phyloP scores from a whole-genome alignment of 1,140 invertebrate genomes.

The roundworm (Caenorhabditis elegans) region WBcel235 BX284604.4:5895501-5896000 shows the following conservation, averaged over 20 bases:
- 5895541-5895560: not conserved
- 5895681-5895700: not conserved
- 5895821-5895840: not conserved
- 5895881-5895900: too few species aligned
- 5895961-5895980: too few species aligned
- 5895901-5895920: too few species aligned
- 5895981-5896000: too few species aligned
- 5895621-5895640: not conserved
- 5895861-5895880: too few species aligned
- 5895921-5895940: too few species aligned
- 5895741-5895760: too few species aligned
- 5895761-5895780: not conserved
- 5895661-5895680: not conserved
- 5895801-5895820: not conserved
- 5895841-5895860: not conserved
- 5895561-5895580: not conserved
- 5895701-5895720: too few species aligned
- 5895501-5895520: not conserved
- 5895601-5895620: not conserved
- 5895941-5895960: too few species aligned
- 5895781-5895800: not conserved
- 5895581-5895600: not conserved
- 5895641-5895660: conserved; percentile 2
- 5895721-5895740: too few species aligned
- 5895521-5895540: conserved; percentile 16